Evolutionary conservation across 2,113 vertebrate species (phyloP).

Genomic region (Etia nguti): DNA sequence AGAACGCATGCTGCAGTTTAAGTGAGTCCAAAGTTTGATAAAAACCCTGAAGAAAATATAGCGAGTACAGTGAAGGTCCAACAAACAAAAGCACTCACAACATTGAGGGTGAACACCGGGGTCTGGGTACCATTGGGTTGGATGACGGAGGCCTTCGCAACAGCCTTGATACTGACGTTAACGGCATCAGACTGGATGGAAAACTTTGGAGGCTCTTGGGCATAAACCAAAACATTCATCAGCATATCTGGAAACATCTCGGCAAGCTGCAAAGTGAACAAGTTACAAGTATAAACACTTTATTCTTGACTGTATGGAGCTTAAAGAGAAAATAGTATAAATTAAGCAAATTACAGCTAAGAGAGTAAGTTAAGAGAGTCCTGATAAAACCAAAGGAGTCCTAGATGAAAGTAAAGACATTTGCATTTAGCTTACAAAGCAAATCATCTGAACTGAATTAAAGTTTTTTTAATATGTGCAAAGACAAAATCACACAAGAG

Average conservation of each 20-base stretch:
- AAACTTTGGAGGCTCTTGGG: constrained; percentile 45
- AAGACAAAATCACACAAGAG: background rate
- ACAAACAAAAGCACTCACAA: constrained; percentile 31
- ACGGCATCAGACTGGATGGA: constrained; percentile 46
- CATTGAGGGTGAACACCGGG: constrained; percentile 46
- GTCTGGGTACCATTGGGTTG: constrained; percentile 11
- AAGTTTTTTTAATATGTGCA: rapidly evolving
- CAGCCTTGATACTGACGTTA: background rate
- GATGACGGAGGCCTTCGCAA: constrained; percentile 52
- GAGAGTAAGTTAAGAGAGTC: background rate
- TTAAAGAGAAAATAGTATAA: background rate
- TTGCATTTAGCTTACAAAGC: background rate
- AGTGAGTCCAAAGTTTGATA: background rate
- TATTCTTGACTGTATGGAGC: background rate
- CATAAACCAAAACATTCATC: constrained; percentile 60
- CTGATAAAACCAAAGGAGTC: background rate
- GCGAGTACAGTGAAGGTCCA: background rate
- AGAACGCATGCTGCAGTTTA: background rate
- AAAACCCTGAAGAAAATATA: background rate
- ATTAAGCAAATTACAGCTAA: background rate
- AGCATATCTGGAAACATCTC: constrained; percentile 60
- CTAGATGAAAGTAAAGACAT: background rate
- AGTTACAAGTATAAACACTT: background rate
- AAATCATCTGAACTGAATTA: background rate
- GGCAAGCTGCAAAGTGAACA: constrained; percentile 51